Percentiles rank a stretch among this genome's conserved stretches.
These are phyloP conservation scores for Myrmecophaga tridactyla DNA, from an alignment of 2,113 vertebrate species.

Conservation along the genomic window DNA sequence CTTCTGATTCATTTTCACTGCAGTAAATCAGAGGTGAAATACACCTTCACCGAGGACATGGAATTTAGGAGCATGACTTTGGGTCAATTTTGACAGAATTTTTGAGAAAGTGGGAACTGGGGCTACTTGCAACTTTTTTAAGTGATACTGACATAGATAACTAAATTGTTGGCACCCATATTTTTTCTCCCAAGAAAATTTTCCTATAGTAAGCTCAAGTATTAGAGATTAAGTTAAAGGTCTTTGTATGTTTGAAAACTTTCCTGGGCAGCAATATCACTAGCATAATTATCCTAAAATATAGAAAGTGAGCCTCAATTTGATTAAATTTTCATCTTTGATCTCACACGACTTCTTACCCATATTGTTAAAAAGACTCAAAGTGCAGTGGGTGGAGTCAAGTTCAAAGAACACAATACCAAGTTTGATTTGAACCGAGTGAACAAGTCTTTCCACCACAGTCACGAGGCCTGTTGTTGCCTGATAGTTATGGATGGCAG, in stretches of 20 bases:
- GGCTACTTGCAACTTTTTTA: neutral
- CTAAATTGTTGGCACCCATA: neutral
- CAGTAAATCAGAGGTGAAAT: neutral
- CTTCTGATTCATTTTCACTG: conserved; percentile 6
- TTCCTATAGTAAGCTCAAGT: neutral
- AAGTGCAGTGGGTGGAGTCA: neutral
- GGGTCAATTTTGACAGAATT: neutral
- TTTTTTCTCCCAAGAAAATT: neutral
- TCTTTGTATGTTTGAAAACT: neutral
- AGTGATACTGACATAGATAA: neutral
- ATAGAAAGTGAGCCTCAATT: neutral
- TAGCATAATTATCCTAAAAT: neutral
- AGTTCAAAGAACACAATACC: neutral
- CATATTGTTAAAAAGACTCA: conserved; percentile 3
- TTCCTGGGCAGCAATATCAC: neutral
- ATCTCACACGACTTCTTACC: neutral
- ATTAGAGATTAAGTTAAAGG: neutral
- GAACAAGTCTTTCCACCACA: neutral
- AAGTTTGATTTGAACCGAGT: neutral
- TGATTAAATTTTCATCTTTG: neutral
- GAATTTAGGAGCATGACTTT: neutral
- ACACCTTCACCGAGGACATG: neutral
- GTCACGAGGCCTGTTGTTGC: neutral
- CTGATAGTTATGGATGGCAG: neutral
- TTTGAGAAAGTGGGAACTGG: neutral